These are phyloP conservation scores for Atrina japonica DNA, from an alignment of 2,888 invertebrate species.

Conservation along the genomic window DNA sequence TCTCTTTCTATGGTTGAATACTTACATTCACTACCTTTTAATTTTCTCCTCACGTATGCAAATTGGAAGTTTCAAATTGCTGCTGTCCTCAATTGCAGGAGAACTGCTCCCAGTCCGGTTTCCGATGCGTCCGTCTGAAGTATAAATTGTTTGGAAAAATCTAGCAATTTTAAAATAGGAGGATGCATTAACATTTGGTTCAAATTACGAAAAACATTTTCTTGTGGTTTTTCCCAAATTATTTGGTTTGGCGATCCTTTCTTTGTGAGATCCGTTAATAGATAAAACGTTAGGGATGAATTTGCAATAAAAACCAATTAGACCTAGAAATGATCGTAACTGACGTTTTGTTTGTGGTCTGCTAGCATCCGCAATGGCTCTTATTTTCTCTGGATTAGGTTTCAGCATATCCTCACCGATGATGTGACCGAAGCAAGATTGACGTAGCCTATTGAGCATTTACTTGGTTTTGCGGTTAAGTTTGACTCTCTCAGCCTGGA, in stretches of 20 bases:
- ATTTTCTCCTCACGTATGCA: no score
- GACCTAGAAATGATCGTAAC: conserved; percentile 45
- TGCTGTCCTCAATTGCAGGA: no score
- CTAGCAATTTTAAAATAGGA: no score
- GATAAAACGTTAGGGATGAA: conserved; percentile 49
- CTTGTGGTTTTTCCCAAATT: conserved; percentile 44
- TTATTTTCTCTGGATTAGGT: conserved; percentile 30
- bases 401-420: conserved; percentile 25
- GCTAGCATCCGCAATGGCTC: conserved; percentile 24
- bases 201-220: no score
- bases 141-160: no score
- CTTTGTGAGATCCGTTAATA: conserved; percentile 48
- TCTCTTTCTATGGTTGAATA: no score
- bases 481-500: no score
- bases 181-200: conserved; percentile 44
- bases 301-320: conserved; percentile 46
- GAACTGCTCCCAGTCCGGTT: conserved; percentile 54
- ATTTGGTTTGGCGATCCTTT: conserved; percentile 49
- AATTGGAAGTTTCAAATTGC: no score
- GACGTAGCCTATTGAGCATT: no score
- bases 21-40: no score
- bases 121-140: no score
- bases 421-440: conserved; percentile 36
- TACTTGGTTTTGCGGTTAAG: no score
- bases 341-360: conserved; percentile 41